Evolutionary conservation across 2,113 vertebrate genomes (phyloP).

Genomic region (Pholis gunnellus): DNA sequence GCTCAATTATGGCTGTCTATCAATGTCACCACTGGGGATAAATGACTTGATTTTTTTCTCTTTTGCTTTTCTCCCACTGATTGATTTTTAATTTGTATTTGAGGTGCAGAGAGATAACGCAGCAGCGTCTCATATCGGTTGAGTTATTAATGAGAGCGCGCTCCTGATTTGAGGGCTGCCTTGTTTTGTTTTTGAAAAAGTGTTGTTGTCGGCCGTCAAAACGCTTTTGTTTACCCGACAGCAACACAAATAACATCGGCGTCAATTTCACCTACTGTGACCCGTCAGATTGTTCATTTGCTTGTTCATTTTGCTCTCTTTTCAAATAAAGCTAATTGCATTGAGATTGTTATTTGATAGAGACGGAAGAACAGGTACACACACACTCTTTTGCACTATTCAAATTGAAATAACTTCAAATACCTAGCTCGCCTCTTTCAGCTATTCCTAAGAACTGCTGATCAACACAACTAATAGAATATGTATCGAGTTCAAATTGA

Average conservation of each 20-base stretch:
- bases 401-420: constrained; percentile 25
- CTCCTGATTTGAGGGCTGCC: constrained; percentile 69
- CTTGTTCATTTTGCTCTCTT: constrained; percentile 51
- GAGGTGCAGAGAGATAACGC: constrained; percentile 55
- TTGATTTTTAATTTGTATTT: constrained; percentile 81
- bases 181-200: constrained; percentile 74
- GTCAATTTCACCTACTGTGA: constrained; percentile 75
- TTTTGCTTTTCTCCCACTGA: constrained; percentile 58
- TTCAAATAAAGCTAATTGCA: constrained; percentile 72
- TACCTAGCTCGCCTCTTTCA: neutral
- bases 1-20: constrained; percentile 84
- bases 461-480: neutral
- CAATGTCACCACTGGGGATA: constrained; percentile 77
- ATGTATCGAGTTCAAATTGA: neutral
- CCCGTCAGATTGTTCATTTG: constrained; percentile 67
- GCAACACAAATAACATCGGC: constrained; percentile 68
- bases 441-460: neutral
- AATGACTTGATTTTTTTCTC: constrained; percentile 68
- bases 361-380: constrained; percentile 36
- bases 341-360: constrained; percentile 55
- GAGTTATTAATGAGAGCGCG: constrained; percentile 72
- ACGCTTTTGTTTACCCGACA: constrained; percentile 74
- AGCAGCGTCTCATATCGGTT: constrained; percentile 60
- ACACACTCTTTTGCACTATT: constrained; percentile 1
- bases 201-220: constrained; percentile 56